phyloP scores from a whole-genome alignment of 53 echinoderm and acorn worm genomes.

The Luidia sarsii region DNA sequence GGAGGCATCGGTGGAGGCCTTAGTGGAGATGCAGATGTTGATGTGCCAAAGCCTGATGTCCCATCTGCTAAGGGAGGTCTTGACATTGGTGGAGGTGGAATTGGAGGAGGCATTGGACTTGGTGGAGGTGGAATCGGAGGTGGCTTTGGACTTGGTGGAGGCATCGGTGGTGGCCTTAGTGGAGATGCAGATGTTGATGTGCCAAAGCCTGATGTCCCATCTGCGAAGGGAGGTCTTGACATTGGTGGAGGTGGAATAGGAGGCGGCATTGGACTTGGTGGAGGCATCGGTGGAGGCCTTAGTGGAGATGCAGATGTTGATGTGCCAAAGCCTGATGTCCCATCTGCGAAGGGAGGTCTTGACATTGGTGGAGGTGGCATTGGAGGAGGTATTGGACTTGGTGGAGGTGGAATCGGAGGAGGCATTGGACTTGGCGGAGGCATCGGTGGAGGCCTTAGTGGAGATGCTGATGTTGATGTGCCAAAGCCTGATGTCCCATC shows the following conservation, averaged over 20 bases:
- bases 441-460: too few relatives aligned
- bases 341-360: slow-evolving; percentile 4
- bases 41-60: background rate
- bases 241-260: slow-evolving; percentile 4
- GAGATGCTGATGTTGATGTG: background rate
- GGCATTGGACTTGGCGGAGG: too few relatives aligned
- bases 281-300: slow-evolving; percentile 23
- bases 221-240: slow-evolving; percentile 2
- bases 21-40: background rate
- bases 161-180: background rate
- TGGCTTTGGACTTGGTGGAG: background rate
- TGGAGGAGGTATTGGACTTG: background rate
- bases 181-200: slow-evolving; percentile 18
- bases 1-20: background rate
- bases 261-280: background rate
- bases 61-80: too few relatives aligned
- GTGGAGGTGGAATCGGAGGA: slow-evolving; percentile 5
- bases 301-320: slow-evolving; percentile 7
- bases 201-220: background rate
- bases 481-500: slow-evolving; percentile 1
- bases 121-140: slow-evolving; percentile 1
- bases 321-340: slow-evolving; percentile 11
- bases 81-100: background rate
- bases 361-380: slow-evolving; percentile 11
- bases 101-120: background rate